phyloP scores from a whole-genome alignment of 2,888 invertebrate genomes.

The Rhagonycha lutea region DNA sequence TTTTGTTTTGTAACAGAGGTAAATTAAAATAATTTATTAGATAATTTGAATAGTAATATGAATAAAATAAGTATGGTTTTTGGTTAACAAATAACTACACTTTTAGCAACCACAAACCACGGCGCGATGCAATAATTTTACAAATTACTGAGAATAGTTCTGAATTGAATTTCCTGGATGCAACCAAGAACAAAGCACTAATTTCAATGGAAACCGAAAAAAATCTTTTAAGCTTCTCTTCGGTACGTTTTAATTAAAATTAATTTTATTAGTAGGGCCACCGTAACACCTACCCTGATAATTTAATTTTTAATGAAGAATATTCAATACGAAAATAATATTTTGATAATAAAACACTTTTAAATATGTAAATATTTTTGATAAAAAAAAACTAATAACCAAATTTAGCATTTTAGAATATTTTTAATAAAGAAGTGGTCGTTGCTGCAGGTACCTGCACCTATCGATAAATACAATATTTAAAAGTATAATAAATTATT shows the following conservation, averaged over 20 bases:
- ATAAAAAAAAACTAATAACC: not conserved
- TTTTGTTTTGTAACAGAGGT: not conserved
- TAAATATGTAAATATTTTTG: not conserved
- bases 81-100: not conserved
- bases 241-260: not conserved
- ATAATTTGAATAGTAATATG: not conserved
- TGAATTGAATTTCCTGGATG: not conserved
- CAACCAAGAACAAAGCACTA: not conserved
- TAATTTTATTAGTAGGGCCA: not conserved
- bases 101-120: not conserved
- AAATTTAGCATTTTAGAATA: not conserved
- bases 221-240: not conserved
- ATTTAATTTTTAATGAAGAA: not conserved
- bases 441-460: conserved; percentile 1
- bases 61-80: not conserved
- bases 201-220: not conserved
- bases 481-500: not conserved
- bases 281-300: not conserved
- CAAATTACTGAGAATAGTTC: not conserved
- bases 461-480: not conserved
- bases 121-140: not conserved
- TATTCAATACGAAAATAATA: not conserved
- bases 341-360: not conserved
- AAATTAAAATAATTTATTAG: not conserved
- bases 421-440: not conserved